Conservation (phyloP, 35 echinoderm and acorn worm species). For the Eucidaris tribuloides region DNA sequence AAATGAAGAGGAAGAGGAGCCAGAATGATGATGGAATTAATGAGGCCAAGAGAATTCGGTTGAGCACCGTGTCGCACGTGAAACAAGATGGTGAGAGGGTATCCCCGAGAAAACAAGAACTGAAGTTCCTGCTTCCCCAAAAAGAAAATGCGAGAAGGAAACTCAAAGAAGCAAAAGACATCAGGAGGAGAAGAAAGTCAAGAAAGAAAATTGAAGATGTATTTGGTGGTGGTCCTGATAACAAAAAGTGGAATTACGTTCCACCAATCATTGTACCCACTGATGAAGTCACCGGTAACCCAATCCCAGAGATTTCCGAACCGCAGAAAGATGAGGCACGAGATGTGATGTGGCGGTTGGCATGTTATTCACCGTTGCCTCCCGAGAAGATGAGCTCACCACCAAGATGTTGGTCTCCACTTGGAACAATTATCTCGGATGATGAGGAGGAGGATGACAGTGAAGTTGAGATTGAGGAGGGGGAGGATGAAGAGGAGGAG, state of each 20-base stretch:
- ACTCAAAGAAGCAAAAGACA: not conserved
- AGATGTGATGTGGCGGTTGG: slow-evolving; percentile 80
- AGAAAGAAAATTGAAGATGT: not conserved
- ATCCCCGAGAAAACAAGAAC: slow-evolving; percentile 2
- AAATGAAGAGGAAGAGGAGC: not conserved
- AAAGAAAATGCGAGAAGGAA: not conserved
- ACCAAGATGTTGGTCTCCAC: slow-evolving; percentile 83
- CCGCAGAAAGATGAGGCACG: slow-evolving; percentile 30
- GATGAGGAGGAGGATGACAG: slow-evolving; percentile 8
- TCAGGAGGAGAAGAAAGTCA: not conserved
- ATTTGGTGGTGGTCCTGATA: slow-evolving; percentile 17
- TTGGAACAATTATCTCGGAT: slow-evolving; percentile 4
- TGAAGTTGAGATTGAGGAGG: slow-evolving; percentile 32
- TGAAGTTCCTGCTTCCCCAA: too few species aligned
- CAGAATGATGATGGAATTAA: not conserved
- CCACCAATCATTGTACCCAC: slow-evolving; percentile 10
- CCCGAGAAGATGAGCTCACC: slow-evolving; percentile 34
- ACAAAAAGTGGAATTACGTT: slow-evolving; percentile 24
- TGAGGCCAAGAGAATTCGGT: not conserved
- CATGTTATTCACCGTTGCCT: slow-evolving; percentile 64
- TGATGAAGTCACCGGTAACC: slow-evolving; percentile 11
- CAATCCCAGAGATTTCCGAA: slow-evolving; percentile 7
- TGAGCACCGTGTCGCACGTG: not conserved
- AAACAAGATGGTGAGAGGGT: not conserved
- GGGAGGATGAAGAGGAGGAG: slow-evolving; percentile 6